Evolutionary conservation across 2,113 vertebrate genomes (phyloP), one percentile per base, ranked within the genome.

Genomic region (Phoxinus phoxinus): DNA sequence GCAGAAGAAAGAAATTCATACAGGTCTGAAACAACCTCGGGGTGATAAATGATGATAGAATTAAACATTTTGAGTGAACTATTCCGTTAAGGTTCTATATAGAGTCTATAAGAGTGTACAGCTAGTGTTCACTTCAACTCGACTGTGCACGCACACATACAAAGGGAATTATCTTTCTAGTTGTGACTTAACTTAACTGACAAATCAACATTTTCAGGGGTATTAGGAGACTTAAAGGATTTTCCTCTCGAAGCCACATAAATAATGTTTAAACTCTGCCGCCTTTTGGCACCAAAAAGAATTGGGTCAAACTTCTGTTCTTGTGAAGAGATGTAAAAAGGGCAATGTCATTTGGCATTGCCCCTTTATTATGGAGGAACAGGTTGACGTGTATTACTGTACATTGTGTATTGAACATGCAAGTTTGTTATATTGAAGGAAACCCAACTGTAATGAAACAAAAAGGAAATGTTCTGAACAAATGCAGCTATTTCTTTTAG

Each of bases 141-240:
- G 6, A 53, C 17, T 21, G 4, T 53, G 17, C 46, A 82, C 19
- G 71, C 35, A 87, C 12, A 69, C 27, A 86, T 7, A 5, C 35
- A 81, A 41, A 74, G 25, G 81, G 10, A 23, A 48, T 61, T 0
- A 83, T 53, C 48, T 53, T 9, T 83, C 11, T 76, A 84, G 17
- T 85, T 67, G 32, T 46, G 73, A 37, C 13, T 0, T 37, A 84
- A 46, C 25, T 84, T 84, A 32, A 61, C 12, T 56, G 37, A 48
- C 48, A 46, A 6, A 41, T 79, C 37, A 84, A 75, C 35, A 86
- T 84, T 86, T 80, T 77, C 61, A 69, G 15, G 56, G 65, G 59
- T 46, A 74, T 86, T 86, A 79, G 27, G n/a, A 51, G 4, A 37
- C 61, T 86, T 58, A 79, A 15, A 46, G 51, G 74, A 84, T 87